phyloP scores from a whole-genome alignment of 2,797 vertebrate genomes.

The Gallinago nigripennis region DNA sequence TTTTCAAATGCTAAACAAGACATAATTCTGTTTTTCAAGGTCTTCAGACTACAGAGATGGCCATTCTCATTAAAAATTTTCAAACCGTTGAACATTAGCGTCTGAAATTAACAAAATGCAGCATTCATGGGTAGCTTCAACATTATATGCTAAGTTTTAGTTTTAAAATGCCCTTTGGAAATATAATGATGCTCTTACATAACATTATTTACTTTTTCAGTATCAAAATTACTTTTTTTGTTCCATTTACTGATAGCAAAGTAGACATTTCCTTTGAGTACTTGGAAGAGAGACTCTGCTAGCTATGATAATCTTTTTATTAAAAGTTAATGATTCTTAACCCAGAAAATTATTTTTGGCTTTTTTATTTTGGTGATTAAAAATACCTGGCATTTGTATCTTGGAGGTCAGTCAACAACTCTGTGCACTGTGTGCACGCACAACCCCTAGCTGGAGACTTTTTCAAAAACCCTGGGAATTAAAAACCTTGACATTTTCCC shows the following conservation, averaged over 20 bases:
- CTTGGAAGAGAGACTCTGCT: background rate
- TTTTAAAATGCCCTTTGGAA: slow-evolving; percentile 46
- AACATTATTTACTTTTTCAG: slow-evolving; percentile 10
- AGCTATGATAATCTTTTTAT: background rate
- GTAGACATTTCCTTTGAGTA: background rate
- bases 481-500: slow-evolving; percentile 49
- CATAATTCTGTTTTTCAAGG: slow-evolving; percentile 29
- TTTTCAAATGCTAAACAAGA: slow-evolving; percentile 21
- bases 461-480: slow-evolving; percentile 7
- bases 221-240: background rate
- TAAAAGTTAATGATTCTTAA: slow-evolving; percentile 40
- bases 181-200: slow-evolving; percentile 20
- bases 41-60: slow-evolving; percentile 30
- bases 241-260: background rate
- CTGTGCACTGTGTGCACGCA: background rate
- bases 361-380: slow-evolving; percentile 39
- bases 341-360: background rate
- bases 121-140: slow-evolving; percentile 19
- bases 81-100: slow-evolving; percentile 66
- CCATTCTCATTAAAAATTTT: slow-evolving; percentile 69
- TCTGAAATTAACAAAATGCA: slow-evolving; percentile 56
- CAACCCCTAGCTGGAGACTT: background rate
- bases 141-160: slow-evolving; percentile 24
- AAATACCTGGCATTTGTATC: slow-evolving; percentile 21
- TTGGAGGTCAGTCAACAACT: slow-evolving; percentile 55